Conservation (phyloP, 2,113 vertebrate genomes). For the Scytalopus superciliaris region DNA sequence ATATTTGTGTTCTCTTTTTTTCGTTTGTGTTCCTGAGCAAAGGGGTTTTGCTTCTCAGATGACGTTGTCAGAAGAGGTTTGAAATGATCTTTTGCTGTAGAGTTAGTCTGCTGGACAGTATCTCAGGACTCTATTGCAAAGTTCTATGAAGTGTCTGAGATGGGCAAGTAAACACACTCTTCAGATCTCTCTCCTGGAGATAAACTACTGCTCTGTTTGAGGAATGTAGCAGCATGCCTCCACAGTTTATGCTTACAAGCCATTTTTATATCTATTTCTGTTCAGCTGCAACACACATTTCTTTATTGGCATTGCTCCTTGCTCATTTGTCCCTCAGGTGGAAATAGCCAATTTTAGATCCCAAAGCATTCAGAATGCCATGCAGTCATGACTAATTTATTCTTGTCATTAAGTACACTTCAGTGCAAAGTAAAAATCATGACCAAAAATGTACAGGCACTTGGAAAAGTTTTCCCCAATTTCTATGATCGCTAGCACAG, state of each 20-base stretch:
- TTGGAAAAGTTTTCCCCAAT: not conserved
- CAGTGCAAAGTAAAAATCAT: not conserved
- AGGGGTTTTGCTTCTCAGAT: not conserved
- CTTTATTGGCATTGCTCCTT: not conserved
- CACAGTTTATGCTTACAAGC: not conserved
- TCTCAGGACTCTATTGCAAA: not conserved
- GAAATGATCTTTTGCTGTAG: not conserved
- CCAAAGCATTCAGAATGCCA: not conserved
- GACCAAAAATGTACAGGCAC: not conserved
- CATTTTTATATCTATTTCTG: not conserved
- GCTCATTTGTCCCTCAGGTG: not conserved
- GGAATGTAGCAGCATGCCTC: not conserved
- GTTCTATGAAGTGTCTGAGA: not conserved
- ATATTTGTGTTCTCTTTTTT: not conserved
- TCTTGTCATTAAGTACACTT: not conserved
- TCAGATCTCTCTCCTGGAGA: not conserved
- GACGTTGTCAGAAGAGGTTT: not conserved
- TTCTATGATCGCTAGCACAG: not conserved
- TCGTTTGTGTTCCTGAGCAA: not conserved
- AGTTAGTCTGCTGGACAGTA: not conserved
- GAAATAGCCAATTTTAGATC: not conserved
- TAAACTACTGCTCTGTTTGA: not conserved
- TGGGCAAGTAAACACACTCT: not conserved
- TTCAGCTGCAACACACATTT: not conserved
- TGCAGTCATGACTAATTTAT: slow-evolving; percentile 6